These are phyloP conservation scores for Schizopygopsis malacanthus DNA, from an alignment of 2,797 vertebrate genomes.

Conservation along the genomic window DNA sequence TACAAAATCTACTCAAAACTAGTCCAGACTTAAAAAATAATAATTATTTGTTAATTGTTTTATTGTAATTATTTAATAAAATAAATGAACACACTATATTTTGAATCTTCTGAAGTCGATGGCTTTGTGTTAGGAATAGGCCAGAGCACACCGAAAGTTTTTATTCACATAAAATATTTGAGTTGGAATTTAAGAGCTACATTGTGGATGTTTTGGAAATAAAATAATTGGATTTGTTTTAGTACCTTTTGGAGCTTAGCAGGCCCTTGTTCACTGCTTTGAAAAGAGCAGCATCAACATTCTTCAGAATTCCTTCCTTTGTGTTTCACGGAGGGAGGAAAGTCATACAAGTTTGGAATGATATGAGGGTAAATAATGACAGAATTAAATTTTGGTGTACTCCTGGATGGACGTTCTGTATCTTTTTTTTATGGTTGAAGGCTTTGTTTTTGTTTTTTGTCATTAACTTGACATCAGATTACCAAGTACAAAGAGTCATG, in stretches of 20 bases:
- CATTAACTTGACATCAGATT: slow-evolving; percentile 28
- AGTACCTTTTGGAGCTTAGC: not conserved
- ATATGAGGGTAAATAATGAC: not conserved
- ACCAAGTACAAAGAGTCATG: slow-evolving; percentile 67
- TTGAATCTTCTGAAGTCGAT: not conserved
- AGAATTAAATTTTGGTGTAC: not conserved
- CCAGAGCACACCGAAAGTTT: not conserved
- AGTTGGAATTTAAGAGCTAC: not conserved
- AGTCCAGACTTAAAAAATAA: not conserved
- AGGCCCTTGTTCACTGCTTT: not conserved
- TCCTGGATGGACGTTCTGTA: not conserved
- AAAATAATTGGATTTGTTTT: not conserved
- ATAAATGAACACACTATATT: not conserved
- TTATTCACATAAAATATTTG: not conserved
- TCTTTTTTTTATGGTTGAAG: not conserved
- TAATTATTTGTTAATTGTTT: not conserved
- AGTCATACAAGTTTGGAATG: not conserved
- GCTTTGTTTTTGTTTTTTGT: slow-evolving; percentile 28
- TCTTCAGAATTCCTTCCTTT: not conserved
- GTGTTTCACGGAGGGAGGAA: not conserved
- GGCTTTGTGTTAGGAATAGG: not conserved
- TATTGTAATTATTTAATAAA: not conserved
- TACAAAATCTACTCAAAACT: not conserved
- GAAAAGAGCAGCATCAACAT: not conserved
- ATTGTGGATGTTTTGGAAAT: not conserved